phyloP scores from a whole-genome alignment of 2,888 invertebrate species.

The Philereme transversata region DNA sequence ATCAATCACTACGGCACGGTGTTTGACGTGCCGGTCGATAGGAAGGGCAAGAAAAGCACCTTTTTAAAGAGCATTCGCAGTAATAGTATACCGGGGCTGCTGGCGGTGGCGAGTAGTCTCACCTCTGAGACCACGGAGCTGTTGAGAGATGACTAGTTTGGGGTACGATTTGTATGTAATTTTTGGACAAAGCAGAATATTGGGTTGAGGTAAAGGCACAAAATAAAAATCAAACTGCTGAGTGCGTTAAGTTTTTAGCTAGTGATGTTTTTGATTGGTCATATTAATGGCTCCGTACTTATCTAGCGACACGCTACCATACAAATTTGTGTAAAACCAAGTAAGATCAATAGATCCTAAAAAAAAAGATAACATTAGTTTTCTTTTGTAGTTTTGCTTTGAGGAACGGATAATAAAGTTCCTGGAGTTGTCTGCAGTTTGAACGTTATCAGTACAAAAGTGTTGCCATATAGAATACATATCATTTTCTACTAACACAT shows the following conservation, averaged over 20 bases:
- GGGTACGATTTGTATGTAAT: not conserved
- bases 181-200: too few species aligned
- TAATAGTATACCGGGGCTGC: constrained; percentile 63
- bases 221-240: too few species aligned
- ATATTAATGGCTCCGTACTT: too few species aligned
- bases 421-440: constrained; percentile 8
- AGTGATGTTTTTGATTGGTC: too few species aligned
- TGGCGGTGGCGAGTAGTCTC: constrained; percentile 56
- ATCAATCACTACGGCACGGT: constrained; percentile 85
- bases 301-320: too few species aligned
- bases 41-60: constrained; percentile 49
- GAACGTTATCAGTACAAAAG: constrained; percentile 53
- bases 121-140: constrained; percentile 66
- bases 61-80: constrained; percentile 67
- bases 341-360: too few species aligned
- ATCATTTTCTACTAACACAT: constrained; percentile 73
- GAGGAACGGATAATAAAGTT: not conserved
- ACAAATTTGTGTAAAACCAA: too few species aligned
- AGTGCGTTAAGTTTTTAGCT: too few species aligned
- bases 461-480: constrained; percentile 77
- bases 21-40: constrained; percentile 62
- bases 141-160: constrained; percentile 61
- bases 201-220: too few species aligned
- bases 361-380: too few species aligned
- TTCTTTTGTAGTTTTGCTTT: too few species aligned